These are phyloP conservation scores for Nesidiocoris tenuis DNA, from an alignment of 2,888 invertebrate genomes.

Conservation along the genomic window DNA sequence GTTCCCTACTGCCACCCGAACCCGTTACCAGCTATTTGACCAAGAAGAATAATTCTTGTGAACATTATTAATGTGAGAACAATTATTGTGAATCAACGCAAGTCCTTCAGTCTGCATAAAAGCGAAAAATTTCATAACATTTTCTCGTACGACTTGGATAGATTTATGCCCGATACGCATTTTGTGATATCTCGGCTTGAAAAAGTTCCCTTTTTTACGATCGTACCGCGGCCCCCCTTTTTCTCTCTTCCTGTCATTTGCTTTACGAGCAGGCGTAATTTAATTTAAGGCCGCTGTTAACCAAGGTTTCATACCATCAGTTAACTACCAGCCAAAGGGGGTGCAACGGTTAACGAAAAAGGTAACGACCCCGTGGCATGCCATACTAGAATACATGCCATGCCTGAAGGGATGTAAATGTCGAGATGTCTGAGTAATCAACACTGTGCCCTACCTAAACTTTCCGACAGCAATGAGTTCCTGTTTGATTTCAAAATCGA, in stretches of 20 bases:
- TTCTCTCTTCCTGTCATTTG: neutral
- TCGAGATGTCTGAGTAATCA: neutral
- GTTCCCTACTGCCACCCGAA: no score
- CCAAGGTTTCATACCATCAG: slow-evolving; percentile 1
- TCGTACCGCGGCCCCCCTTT: neutral
- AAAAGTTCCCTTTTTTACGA: neutral
- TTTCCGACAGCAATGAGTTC: neutral
- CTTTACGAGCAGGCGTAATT: slow-evolving; percentile 8
- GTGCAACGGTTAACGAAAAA: neutral
- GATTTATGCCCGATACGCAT: no score
- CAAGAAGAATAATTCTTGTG: no score
- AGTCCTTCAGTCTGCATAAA: no score
- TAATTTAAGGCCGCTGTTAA: slow-evolving; percentile 8
- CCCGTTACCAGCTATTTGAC: no score
- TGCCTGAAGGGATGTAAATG: neutral
- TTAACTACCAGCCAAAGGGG: slow-evolving; percentile 1
- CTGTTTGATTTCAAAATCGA: neutral
- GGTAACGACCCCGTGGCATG: neutral
- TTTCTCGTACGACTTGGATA: no score
- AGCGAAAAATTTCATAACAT: no score
- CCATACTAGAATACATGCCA: neutral
- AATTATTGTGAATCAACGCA: no score
- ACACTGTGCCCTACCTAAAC: neutral
- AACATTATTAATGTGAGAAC: no score
- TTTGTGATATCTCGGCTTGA: neutral